phyloP scores from a whole-genome alignment of 2,113 vertebrate genomes.

The Cettia cetti region DNA sequence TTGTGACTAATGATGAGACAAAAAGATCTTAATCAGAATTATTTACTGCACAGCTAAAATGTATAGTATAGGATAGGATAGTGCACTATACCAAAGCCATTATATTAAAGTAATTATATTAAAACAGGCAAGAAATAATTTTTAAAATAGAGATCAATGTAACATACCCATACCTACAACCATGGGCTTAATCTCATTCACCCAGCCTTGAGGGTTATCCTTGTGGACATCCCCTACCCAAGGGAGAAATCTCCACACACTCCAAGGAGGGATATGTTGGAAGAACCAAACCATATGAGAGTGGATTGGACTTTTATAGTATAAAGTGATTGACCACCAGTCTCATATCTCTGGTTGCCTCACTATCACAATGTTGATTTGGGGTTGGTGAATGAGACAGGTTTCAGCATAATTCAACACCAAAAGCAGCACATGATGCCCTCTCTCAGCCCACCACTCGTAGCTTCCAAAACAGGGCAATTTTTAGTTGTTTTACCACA shows the following conservation, averaged over 20 bases:
- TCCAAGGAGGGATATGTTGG: not conserved
- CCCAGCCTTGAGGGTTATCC: not conserved
- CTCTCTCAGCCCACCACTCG: not conserved
- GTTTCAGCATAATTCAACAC: not conserved
- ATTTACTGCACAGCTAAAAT: not conserved
- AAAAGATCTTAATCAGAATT: not conserved
- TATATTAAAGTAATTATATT: not conserved
- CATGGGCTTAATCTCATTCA: not conserved
- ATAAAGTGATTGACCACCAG: not conserved
- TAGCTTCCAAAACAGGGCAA: not conserved
- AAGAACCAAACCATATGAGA: not conserved
- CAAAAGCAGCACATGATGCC: not conserved
- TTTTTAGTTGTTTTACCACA: not conserved
- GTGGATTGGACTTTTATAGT: not conserved
- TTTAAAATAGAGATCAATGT: not conserved
- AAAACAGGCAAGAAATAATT: not conserved
- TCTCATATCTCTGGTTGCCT: not conserved
- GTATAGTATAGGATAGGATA: not conserved
- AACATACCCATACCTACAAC: fast-evolving
- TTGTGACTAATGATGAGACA: not conserved
- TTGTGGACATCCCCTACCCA: not conserved
- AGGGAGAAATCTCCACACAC: not conserved
- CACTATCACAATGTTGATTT: not conserved
- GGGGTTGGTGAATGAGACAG: not conserved
- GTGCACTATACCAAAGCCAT: not conserved